These are phyloP conservation scores for Hypotaenidia okinawae DNA, from an alignment of 2,797 vertebrate species.

Conservation along the genomic window DNA sequence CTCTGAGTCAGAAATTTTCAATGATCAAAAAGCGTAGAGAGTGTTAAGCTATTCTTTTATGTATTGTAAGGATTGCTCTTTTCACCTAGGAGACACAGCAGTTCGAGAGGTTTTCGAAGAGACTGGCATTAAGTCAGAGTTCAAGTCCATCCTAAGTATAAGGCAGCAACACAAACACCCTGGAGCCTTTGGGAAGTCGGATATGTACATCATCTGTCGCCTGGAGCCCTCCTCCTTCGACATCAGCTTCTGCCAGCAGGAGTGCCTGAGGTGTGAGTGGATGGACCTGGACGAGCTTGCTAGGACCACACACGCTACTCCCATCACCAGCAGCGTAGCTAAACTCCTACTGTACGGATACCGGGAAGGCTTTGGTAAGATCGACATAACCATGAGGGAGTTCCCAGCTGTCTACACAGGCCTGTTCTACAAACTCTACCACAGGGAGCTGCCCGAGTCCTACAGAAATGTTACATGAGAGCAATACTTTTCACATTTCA, in stretches of 20 bases:
- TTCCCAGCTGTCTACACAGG: constrained; percentile 87
- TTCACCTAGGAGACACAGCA: constrained; percentile 86
- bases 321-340: constrained; percentile 87
- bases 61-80: not conserved
- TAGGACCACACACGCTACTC: constrained; percentile 76
- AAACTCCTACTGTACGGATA: constrained; percentile 86
- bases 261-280: constrained; percentile 93
- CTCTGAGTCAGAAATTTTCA: not conserved
- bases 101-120: constrained; percentile 94
- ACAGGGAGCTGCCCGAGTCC: constrained; percentile 82
- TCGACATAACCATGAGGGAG: constrained; percentile 87
- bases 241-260: constrained; percentile 89
- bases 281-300: constrained; percentile 83
- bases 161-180: constrained; percentile 93
- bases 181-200: constrained; percentile 91
- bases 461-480: constrained; percentile 44
- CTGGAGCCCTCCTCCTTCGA: constrained; percentile 84
- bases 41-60: not conserved
- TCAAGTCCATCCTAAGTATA: constrained; percentile 90
- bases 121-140: constrained; percentile 90
- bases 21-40: not conserved
- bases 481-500: constrained; percentile 57
- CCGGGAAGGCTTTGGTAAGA: constrained; percentile 83
- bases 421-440: constrained; percentile 90
- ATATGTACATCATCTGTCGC: constrained; percentile 94